Base-by-base conservation (phyloP, 2,888 invertebrate genomes). In the Anthophora plumipes region DNA sequence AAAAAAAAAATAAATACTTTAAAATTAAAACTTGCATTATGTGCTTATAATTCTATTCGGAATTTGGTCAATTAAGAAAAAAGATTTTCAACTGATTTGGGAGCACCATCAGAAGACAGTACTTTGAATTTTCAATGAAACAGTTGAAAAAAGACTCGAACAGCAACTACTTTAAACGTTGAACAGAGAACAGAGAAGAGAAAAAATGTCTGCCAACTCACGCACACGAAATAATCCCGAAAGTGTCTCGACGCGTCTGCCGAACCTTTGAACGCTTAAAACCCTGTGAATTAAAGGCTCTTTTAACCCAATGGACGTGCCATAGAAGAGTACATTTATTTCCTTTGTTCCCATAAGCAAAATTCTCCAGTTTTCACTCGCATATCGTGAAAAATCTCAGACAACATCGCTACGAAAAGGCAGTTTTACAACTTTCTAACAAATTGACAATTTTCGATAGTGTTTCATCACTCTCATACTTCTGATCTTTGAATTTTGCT, bases 261-360 rank as follows among this genome's bases (percentile, higher is more conserved):
- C 17, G 17, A 43, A 25, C 14, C 50, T 64, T 64, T 50, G 64
- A 50, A 43, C 60, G 60, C 22, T 41, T 11, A 22, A 50, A 64
- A 48, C 37, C 46, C 12, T 22, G 25, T 11, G 3, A 2, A 12
- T 54, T 54, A 25, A 54, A 54, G 25, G 46, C 37, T 11, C 20
- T 50, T n/a, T 14, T 14, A 12, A 1, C 64, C 14, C 1, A 37
- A 48, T 20, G 22, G 3, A 11, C 39, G 22, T 41, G 4, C 12
- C 1, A 6, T 5, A 54, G 11, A 12, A 12, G n/a, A 12, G 20
- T 37, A 20, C n/a, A 59, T 5, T 22, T 22, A 54, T 11, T 4
- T 14, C 12, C 25, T 54, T 54, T 11, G 5, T 54, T 54, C 25
- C 54, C 12, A 46, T 17, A 14, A 46, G 12, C 17, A 8, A n/a